Percentiles rank a stretch among this genome's conserved stretches.
These are phyloP conservation scores for Ophion ventricosus DNA, from an alignment of 2,888 invertebrate genomes.

Conservation along the genomic window DNA sequence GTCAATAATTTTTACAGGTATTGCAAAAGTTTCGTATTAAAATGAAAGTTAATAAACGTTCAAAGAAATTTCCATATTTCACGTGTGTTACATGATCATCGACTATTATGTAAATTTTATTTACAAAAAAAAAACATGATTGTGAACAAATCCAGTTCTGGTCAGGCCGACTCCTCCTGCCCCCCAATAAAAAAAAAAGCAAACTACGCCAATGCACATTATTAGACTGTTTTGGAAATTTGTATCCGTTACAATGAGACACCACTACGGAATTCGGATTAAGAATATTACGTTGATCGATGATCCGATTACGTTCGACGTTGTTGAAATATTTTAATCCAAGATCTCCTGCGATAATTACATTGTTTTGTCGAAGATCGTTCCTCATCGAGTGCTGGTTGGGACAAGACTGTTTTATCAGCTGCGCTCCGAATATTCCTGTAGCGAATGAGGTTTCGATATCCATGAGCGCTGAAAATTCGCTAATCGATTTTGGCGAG, in stretches of 20 bases:
- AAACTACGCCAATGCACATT: too few relatives aligned
- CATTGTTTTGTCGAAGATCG: background rate
- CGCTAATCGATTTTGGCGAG: background rate
- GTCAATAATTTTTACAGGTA: too few relatives aligned
- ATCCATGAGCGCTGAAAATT: slow-evolving; percentile 3
- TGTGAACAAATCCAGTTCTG: too few relatives aligned
- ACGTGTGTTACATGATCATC: too few relatives aligned
- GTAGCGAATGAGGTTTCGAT: background rate
- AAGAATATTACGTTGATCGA: background rate
- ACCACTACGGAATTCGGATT: slow-evolving; percentile 11
- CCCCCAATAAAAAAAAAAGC: too few relatives aligned
- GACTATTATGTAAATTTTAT: too few relatives aligned
- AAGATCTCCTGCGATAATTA: background rate
- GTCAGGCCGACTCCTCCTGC: too few relatives aligned
- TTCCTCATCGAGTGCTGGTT: background rate
- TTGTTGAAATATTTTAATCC: background rate
- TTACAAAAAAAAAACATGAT: too few relatives aligned
- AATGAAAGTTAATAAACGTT: too few relatives aligned
- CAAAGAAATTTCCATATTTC: too few relatives aligned
- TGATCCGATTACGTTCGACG: background rate
- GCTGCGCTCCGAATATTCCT: slow-evolving; percentile 27
- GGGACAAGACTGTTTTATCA: slow-evolving; percentile 42
- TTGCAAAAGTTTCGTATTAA: too few relatives aligned
- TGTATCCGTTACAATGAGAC: background rate
- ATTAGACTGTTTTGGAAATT: slow-evolving; percentile 26